A percentile compares a stretch with the other conserved stretches of the same genome.
phyloP scores from a whole-genome alignment of 2,888 invertebrate genomes.

The Exocentrus adspersus region DNA sequence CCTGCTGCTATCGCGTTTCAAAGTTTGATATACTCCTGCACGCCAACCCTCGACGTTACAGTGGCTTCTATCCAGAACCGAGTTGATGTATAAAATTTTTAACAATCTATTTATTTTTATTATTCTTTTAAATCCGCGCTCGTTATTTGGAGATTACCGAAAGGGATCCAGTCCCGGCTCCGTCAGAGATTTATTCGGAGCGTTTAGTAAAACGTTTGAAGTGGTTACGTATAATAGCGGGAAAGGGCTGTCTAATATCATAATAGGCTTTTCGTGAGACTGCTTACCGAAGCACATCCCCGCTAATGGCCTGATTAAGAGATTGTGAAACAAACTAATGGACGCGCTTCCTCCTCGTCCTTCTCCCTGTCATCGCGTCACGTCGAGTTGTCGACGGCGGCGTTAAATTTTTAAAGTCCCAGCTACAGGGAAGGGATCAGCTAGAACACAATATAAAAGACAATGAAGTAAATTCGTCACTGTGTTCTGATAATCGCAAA shows the following conservation, averaged over 20 bases:
- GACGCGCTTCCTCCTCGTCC: slow-evolving; percentile 46
- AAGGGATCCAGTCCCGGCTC: not conserved
- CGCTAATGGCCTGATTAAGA: slow-evolving; percentile 66
- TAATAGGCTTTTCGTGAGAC: slow-evolving; percentile 62
- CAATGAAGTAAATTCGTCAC: no score
- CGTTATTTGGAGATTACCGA: slow-evolving; percentile 4
- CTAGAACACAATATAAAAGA: not conserved
- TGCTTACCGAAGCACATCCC: slow-evolving; percentile 59
- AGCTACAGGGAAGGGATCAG: not conserved
- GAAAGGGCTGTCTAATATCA: slow-evolving; percentile 62
- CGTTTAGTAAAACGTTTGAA: slow-evolving; percentile 48
- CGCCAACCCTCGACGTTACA: slow-evolving; percentile 10
- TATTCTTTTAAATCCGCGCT: not conserved
- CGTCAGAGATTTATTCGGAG: slow-evolving; percentile 39
- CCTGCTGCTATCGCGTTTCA: slow-evolving; percentile 48
- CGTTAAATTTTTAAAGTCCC: slow-evolving; percentile 14
- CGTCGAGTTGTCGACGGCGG: slow-evolving; percentile 31
- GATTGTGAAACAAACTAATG: slow-evolving; percentile 61
- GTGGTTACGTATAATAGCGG: slow-evolving; percentile 56
- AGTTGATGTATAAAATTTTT: no score
- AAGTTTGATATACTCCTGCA: slow-evolving; percentile 38
- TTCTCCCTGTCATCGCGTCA: slow-evolving; percentile 28
- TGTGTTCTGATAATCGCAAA: not conserved
- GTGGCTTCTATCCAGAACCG: not conserved
- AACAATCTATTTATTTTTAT: not conserved